Conservation (phyloP, 2,888 invertebrate genomes). For the Epinotia ramella region DNA sequence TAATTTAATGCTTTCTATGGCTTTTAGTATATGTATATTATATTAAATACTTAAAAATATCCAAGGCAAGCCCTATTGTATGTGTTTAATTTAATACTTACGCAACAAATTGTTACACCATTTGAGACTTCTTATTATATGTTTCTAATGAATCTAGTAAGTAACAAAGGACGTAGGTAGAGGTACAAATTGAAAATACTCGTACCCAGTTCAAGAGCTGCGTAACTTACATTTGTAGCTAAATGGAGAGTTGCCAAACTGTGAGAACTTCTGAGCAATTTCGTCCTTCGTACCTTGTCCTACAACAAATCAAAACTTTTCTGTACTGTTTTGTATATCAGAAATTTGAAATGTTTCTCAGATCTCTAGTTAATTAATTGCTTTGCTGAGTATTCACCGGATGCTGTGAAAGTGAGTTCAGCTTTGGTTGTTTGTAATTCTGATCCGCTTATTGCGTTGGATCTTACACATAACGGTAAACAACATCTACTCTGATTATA, state of each 20-base stretch:
- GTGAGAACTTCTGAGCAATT: slow-evolving; percentile 59
- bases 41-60: no score
- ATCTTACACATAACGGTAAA: not conserved
- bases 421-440: slow-evolving; percentile 23
- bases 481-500: not conserved
- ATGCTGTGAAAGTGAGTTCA: slow-evolving; percentile 27
- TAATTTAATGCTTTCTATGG: no score
- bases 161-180: slow-evolving; percentile 1
- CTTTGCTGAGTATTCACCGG: slow-evolving; percentile 12
- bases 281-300: slow-evolving; percentile 59
- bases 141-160: slow-evolving; percentile 11
- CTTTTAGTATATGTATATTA: no score
- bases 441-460: slow-evolving; percentile 4
- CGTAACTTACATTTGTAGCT: slow-evolving; percentile 50
- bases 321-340: slow-evolving; percentile 49
- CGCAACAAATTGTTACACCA: not conserved
- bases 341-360: slow-evolving; percentile 42
- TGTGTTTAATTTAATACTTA: not conserved
- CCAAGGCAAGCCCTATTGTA: no score
- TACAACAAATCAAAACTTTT: slow-evolving; percentile 66
- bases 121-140: not conserved
- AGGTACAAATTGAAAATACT: slow-evolving; percentile 12
- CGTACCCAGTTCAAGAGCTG: slow-evolving; percentile 32
- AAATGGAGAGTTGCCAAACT: slow-evolving; percentile 62
- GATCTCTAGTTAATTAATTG: slow-evolving; percentile 43